Conservation (phyloP, 2,797 vertebrate species). For the Gallinago nigripennis region DNA sequence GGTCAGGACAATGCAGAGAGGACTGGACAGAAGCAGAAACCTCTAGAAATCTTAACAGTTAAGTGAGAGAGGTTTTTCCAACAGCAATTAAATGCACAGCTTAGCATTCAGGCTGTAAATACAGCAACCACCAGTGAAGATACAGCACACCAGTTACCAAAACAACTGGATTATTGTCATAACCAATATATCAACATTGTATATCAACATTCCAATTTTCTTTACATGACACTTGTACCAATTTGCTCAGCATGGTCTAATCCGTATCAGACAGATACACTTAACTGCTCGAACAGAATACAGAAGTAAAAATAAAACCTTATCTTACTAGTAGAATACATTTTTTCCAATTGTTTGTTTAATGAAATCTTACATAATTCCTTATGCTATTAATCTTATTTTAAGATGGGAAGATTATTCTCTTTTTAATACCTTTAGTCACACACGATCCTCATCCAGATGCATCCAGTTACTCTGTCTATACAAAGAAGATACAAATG, state of each 20-base stretch:
- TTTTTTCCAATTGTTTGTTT: not conserved
- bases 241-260: not conserved
- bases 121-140: not conserved
- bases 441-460: not conserved
- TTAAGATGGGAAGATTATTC: not conserved
- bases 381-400: not conserved
- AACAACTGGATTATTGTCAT: not conserved
- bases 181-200: not conserved
- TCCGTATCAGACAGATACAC: not conserved
- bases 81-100: not conserved
- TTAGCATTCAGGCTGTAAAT: not conserved
- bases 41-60: not conserved
- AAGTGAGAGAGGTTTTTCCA: not conserved
- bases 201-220: not conserved
- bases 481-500: not conserved
- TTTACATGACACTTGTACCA: not conserved
- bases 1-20: not conserved
- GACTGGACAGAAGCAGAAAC: not conserved
- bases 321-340: not conserved
- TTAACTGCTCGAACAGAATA: not conserved
- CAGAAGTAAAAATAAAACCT: not conserved
- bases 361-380: not conserved
- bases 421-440: not conserved
- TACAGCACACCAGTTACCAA: not conserved
- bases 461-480: not conserved